Percentiles rank a stretch among this genome's conserved stretches.
Conservation (phyloP, 2,113 vertebrate species). For the Pangasianodon hypophthalmus region DNA sequence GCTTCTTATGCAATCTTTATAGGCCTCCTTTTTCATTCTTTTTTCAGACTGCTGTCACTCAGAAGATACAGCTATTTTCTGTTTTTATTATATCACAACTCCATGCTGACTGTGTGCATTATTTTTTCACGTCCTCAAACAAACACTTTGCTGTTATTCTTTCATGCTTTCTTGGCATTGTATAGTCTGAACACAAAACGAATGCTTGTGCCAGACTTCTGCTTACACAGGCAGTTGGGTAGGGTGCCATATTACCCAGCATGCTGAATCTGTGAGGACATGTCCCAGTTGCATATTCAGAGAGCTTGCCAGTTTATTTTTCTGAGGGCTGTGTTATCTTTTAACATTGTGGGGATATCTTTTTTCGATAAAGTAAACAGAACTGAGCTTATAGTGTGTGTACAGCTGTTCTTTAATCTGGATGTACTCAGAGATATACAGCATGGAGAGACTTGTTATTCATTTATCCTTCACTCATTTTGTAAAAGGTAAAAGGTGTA, state of each 20-base stretch:
- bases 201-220: conserved; percentile 7
- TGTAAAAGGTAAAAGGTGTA: not conserved
- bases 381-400: not conserved
- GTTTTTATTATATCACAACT: not conserved
- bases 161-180: not conserved
- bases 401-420: conserved; percentile 6
- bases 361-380: not conserved
- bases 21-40: not conserved
- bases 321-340: not conserved
- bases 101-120: conserved; percentile 8
- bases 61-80: not conserved
- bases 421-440: not conserved
- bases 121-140: not conserved
- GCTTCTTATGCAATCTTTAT: not conserved
- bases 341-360: not conserved
- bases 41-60: not conserved
- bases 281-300: not conserved
- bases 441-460: not conserved
- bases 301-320: not conserved
- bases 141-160: conserved; percentile 12
- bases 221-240: conserved; percentile 10
- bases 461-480: not conserved
- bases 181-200: not conserved
- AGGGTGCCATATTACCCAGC: conserved; percentile 4
- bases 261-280: conserved; percentile 15